Evolutionary conservation across 2,113 vertebrate species (phyloP).

Genomic region (Atrichornis clamosus): DNA sequence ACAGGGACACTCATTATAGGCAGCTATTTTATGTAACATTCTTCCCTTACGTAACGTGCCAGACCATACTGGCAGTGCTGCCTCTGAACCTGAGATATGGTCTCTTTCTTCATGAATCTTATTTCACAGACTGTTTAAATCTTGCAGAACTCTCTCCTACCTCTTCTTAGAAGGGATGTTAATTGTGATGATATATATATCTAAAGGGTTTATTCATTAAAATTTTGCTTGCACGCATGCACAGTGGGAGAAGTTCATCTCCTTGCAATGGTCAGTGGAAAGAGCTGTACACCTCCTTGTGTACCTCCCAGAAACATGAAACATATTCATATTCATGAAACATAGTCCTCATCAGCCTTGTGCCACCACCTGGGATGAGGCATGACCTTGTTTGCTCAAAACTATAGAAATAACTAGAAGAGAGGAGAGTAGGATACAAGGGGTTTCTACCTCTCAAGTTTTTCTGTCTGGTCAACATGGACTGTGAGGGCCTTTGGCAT

Average conservation of each 20-base stretch:
- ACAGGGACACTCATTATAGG: neutral
- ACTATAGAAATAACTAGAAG: neutral
- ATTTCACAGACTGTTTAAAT: neutral
- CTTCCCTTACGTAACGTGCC: neutral
- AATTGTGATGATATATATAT: neutral
- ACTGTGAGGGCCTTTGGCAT: neutral
- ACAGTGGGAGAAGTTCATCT: neutral
- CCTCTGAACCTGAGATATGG: neutral
- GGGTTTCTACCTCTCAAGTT: neutral
- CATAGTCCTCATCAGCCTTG: neutral
- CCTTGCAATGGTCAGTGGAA: neutral
- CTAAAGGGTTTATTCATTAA: neutral
- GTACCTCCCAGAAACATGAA: neutral
- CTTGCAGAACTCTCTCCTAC: neutral
- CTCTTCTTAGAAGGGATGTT: neutral
- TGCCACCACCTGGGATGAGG: neutral
- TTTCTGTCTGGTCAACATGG: neutral
- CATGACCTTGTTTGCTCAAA: neutral
- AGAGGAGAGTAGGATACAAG: neutral
- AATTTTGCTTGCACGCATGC: neutral
- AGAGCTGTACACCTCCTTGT: neutral
- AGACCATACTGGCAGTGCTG: neutral
- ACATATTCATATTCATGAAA: neutral
- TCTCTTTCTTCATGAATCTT: neutral
- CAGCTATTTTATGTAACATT: neutral